These are phyloP conservation scores for Leucoma salicis DNA, from an alignment of 2,888 invertebrate species.

Conservation along the genomic window DNA sequence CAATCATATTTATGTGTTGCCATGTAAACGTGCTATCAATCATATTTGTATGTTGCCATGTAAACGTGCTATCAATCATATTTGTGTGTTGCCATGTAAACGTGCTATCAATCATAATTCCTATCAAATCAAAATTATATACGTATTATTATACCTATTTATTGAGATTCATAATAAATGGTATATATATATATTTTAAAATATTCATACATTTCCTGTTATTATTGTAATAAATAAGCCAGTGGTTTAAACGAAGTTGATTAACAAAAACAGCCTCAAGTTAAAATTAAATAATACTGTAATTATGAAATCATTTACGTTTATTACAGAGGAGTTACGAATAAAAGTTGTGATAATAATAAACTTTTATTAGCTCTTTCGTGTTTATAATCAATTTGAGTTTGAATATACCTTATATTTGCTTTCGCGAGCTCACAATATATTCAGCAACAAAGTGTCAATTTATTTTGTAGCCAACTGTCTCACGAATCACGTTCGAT, in stretches of 20 bases:
- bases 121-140: no score
- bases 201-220: no score
- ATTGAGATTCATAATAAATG: no score
- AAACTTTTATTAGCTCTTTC: constrained; percentile 6
- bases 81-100: no score
- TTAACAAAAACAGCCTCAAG: not conserved
- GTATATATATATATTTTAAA: no score
- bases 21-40: no score
- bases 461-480: constrained; percentile 30
- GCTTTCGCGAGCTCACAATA: constrained; percentile 1
- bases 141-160: no score
- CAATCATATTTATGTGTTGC: no score
- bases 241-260: not conserved
- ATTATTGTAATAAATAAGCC: no score
- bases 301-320: constrained; percentile 3
- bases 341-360: constrained; percentile 14
- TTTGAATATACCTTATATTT: constrained; percentile 2
- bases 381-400: constrained; percentile 7
- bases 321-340: constrained; percentile 5
- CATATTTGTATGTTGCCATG: no score
- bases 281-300: not conserved
- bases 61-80: no score
- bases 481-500: constrained; percentile 44
- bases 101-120: no score
- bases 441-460: constrained; percentile 32